Conservation (phyloP, 2,797 vertebrate species). For the Anguilla marmorata region DNA sequence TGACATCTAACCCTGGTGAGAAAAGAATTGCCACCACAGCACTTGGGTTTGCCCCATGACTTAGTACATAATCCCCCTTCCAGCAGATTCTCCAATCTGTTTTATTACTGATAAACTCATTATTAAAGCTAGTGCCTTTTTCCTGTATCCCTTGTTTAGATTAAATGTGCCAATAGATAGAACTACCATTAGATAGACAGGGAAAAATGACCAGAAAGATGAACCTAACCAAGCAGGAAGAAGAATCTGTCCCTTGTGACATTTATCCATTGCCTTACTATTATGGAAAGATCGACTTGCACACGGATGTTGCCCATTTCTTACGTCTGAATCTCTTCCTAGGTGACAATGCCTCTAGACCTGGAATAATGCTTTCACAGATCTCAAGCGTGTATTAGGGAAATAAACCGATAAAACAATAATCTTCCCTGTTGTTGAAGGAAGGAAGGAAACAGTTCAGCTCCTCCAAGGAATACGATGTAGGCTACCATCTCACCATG, state of each 20-base stretch:
- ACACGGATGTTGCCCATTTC: too few relatives aligned
- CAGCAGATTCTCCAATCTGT: conserved; percentile 14
- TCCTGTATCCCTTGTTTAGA: background rate
- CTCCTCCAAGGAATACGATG: background rate
- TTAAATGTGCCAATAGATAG: background rate
- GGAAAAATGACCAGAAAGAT: too few relatives aligned
- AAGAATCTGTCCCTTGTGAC: too few relatives aligned
- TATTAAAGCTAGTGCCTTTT: background rate
- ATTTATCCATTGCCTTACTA: too few relatives aligned
- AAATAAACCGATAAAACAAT: background rate
- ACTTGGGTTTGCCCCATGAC: background rate
- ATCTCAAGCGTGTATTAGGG: background rate
- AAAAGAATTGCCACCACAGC: conserved; percentile 6
- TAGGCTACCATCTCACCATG: background rate
- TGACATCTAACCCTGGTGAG: background rate
- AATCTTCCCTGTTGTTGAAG: too few relatives aligned
- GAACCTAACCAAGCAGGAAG: too few relatives aligned
- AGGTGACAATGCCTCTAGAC: too few relatives aligned
- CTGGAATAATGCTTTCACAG: background rate
- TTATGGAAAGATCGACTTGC: too few relatives aligned
- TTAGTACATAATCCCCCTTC: conserved; percentile 11
- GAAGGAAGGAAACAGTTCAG: background rate
- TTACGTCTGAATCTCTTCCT: too few relatives aligned
- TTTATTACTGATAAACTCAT: background rate
- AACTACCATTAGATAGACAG: background rate